Conservation (phyloP, 2,797 vertebrate species). For the Paramormyrops hopkinsi region DNA sequence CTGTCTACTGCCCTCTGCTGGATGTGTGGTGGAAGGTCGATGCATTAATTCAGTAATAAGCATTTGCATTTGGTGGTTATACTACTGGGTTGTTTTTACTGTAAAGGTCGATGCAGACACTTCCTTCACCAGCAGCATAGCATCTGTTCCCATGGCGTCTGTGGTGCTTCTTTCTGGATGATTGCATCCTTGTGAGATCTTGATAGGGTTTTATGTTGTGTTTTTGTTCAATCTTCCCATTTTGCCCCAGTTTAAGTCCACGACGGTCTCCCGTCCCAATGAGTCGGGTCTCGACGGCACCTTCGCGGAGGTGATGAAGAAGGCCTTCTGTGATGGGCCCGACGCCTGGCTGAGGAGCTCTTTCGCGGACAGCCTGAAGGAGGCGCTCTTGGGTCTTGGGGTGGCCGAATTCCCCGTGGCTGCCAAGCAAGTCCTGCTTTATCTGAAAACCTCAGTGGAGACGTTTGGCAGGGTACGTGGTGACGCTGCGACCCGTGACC, state of each 20-base stretch:
- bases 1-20: not conserved
- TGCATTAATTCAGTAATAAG: not conserved
- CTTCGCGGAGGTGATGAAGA: constrained; percentile 63
- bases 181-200: not conserved
- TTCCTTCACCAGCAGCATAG: not conserved
- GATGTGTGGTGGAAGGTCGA: not conserved
- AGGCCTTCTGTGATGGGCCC: constrained; percentile 55
- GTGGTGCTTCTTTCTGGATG: not conserved
- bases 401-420: constrained; percentile 55
- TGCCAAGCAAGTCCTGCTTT: constrained; percentile 76
- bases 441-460: constrained; percentile 73
- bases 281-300: constrained; percentile 21
- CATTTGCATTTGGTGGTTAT: not conserved
- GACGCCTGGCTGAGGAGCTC: constrained; percentile 46
- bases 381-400: constrained; percentile 42
- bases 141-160: not conserved
- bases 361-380: constrained; percentile 51
- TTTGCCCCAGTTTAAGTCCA: constrained; percentile 55
- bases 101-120: not conserved
- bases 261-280: not conserved
- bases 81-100: not conserved
- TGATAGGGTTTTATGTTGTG: not conserved
- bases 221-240: not conserved
- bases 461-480: constrained; percentile 66
- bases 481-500: not conserved